Conservation (phyloP, 2,113 vertebrate genomes). For the Pavo muticus region DNA sequence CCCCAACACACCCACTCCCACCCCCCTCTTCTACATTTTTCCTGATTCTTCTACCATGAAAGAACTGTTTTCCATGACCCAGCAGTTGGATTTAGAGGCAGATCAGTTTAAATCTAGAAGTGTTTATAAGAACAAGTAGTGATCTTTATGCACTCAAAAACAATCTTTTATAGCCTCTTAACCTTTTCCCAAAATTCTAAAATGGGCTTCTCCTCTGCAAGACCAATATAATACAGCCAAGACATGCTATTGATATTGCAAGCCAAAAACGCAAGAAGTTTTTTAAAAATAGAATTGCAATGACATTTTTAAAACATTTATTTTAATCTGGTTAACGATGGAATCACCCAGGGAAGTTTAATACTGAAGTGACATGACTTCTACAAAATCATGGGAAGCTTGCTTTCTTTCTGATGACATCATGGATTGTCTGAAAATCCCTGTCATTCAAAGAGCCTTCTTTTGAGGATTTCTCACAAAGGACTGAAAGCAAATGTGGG, state of each 20-base stretch:
- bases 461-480: not conserved
- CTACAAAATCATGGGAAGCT: not conserved
- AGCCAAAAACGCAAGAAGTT: conserved; percentile 9
- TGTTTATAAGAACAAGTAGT: conserved; percentile 13
- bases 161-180: not conserved
- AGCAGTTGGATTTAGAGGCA: conserved; percentile 1
- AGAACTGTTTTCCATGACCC: conserved; percentile 25
- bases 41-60: not conserved
- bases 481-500: not conserved
- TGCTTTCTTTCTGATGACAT: not conserved
- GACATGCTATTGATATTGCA: not conserved
- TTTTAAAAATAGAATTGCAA: not conserved
- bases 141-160: not conserved
- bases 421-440: not conserved
- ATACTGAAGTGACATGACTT: not conserved
- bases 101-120: conserved; percentile 2
- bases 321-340: not conserved
- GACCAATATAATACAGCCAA: conserved; percentile 37
- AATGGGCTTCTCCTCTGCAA: not conserved
- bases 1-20: not conserved
- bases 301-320: conserved; percentile 41
- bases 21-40: not conserved
- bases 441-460: not conserved
- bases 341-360: conserved; percentile 27
- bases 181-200: not conserved